These are phyloP conservation scores for Cyphomyrmex costatus DNA, from an alignment of 1,140 invertebrate species.

Conservation along the genomic window DNA sequence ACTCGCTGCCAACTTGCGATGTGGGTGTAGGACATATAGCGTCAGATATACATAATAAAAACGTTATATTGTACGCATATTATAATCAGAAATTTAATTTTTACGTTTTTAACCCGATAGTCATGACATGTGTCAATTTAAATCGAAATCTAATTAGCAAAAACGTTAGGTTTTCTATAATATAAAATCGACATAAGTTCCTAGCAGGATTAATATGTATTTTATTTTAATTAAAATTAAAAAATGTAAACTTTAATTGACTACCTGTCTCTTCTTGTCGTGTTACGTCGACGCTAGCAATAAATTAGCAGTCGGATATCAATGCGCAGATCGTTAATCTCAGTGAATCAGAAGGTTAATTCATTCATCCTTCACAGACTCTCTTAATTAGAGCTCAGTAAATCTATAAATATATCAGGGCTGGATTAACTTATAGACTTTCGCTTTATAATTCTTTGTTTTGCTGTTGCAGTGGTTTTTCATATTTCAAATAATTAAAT, in stretches of 20 bases:
- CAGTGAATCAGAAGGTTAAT: conserved; percentile 46
- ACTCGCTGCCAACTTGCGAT: conserved; percentile 39
- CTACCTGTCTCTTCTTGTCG: background rate
- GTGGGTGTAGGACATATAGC: conserved; percentile 68
- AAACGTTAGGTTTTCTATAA: background rate
- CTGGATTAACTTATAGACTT: conserved; percentile 15
- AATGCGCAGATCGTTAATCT: conserved; percentile 16
- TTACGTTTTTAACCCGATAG: background rate
- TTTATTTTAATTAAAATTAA: background rate
- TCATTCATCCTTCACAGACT: background rate
- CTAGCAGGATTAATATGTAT: background rate
- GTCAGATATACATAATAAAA: conserved; percentile 44
- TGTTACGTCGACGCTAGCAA: background rate
- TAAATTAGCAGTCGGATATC: conserved; percentile 30
- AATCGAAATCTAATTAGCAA: background rate
- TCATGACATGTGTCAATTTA: background rate
- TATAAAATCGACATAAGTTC: background rate
- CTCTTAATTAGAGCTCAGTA: conserved; percentile 1
- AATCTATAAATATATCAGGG: conserved; percentile 40
- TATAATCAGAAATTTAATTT: background rate
- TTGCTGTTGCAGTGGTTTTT: background rate
- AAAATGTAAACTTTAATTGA: background rate
- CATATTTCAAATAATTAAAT: conserved; percentile 11
- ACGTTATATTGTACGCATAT: background rate
- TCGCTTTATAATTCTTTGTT: background rate